Percentiles rank a stretch among this genome's conserved stretches.
Evolutionary conservation across 2,797 vertebrate species (phyloP).

Genomic region (Centropyge bicolor): DNA sequence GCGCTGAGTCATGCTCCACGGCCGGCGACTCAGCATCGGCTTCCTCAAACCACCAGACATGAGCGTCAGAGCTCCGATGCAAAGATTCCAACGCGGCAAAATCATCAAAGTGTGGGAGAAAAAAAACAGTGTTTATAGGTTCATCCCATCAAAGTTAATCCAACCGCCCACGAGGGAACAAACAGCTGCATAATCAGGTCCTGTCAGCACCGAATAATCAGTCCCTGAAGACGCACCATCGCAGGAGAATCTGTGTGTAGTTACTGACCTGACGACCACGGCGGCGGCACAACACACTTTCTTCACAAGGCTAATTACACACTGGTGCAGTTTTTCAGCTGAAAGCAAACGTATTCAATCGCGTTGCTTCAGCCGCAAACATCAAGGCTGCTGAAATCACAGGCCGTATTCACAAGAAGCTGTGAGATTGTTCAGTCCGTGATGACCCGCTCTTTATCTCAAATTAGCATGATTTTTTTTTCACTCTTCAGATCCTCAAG

Average conservation of each 20-base stretch:
- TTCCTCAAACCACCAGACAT: constrained; percentile 21
- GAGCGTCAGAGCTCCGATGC: neutral
- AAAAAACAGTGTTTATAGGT: constrained; percentile 2
- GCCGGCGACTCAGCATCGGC: constrained; percentile 20
- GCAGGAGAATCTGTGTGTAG: constrained; percentile 13
- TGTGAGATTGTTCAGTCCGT: constrained; percentile 22
- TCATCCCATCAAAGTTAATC: constrained; percentile 33
- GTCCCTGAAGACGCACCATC: constrained; percentile 11
- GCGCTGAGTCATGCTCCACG: constrained; percentile 13
- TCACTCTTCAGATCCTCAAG: constrained; percentile 15
- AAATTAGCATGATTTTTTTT: constrained; percentile 16
- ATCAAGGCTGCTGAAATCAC: constrained; percentile 1
- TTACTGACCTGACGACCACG: constrained; percentile 16
- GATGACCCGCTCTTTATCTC: constrained; percentile 33
- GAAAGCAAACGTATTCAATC: constrained; percentile 22
- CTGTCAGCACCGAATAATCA: constrained; percentile 41
- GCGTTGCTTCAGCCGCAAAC: neutral
- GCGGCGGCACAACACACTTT: constrained; percentile 19
- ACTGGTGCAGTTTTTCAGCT: neutral
- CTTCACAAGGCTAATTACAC: constrained; percentile 31
- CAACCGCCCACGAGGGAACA: constrained; percentile 25
- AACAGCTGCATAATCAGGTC: constrained; percentile 46
- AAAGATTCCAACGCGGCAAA: constrained; percentile 22
- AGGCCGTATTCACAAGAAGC: neutral
- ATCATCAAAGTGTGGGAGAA: constrained; percentile 27